Evolutionary conservation across 2,888 invertebrate genomes (phyloP), one percentile per base, ranked within the genome.

Genomic region (Leistus spinibarbis): DNA sequence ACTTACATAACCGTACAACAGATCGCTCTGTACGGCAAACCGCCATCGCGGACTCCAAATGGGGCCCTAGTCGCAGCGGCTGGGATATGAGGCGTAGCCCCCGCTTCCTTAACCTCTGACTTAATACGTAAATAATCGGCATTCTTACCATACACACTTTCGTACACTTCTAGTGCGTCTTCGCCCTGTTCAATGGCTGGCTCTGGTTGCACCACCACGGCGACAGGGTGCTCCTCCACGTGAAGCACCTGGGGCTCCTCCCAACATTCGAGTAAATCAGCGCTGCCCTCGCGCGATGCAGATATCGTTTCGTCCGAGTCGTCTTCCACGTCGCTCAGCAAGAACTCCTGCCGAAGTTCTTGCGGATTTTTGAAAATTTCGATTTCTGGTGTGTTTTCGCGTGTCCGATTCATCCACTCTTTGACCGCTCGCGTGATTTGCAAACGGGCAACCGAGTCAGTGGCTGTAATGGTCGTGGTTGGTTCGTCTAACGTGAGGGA

Each of bases 341-440:
- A 77, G 64, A 84, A 82, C 76, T 86, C 84, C 76, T 81, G 81
- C 70, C 82, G 81, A 54, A 86, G 84, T 16, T 83, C 82, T 68
- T 81, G 81, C 7, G 86, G 86, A 76, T 84, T 84, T 76, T 86
- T 85, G 63, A 86, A 80, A 64, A 86, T 81, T 73, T 86, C 85
- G 4, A 86, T 81, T 57, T 86, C 86, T 0, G 86, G 86, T 5
- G 85, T 85, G 16, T 80, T 83, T 78, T 86, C 86, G 10, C 85
- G 80, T 3, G 85, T 85, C 77, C 84, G 84, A 63, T 84, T 84
- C 79, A 90, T 86, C 91, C 91, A 91, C 71, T 89, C 87, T 65
- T 86, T 89, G 0, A 91, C 90, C 0, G 90, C 90, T 64, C 87
- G 85, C 2, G 89, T 90, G 74, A 91, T 88, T 10, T 89, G 89